A percentile compares a stretch with the other conserved stretches of the same genome.
Evolutionary conservation across 2,113 vertebrate species (phyloP).

Genomic region (Sinocyclocheilus anshuiensis): DNA sequence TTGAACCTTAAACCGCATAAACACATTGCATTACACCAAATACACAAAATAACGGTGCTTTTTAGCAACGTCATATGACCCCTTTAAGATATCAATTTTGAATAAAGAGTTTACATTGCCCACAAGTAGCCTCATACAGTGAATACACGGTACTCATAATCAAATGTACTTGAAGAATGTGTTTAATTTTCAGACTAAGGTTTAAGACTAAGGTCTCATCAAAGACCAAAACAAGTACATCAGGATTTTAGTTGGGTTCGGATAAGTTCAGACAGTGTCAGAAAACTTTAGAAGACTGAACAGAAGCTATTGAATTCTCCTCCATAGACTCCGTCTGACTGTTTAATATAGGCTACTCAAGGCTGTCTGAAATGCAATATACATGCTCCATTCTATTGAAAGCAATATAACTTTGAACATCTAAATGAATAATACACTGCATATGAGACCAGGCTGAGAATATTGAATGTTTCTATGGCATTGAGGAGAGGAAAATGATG

Average conservation of each 20-base stretch:
- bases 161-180: not conserved
- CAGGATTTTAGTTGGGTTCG: not conserved
- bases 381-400: slow-evolving; percentile 19
- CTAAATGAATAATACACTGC: slow-evolving; percentile 38
- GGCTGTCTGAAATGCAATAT: slow-evolving; percentile 35
- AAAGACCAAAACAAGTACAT: slow-evolving; percentile 10
- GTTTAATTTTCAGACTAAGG: slow-evolving; percentile 4
- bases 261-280: slow-evolving; percentile 15
- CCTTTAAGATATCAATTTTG: not conserved
- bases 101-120: not conserved
- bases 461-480: slow-evolving; percentile 18
- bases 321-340: slow-evolving; percentile 1
- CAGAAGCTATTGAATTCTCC: slow-evolving; percentile 6
- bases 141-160: not conserved
- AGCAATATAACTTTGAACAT: slow-evolving; percentile 33
- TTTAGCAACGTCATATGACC: too few relatives aligned
- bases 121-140: not conserved
- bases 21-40: too few relatives aligned
- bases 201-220: not conserved
- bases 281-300: slow-evolving; percentile 24
- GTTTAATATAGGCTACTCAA: slow-evolving; percentile 17
- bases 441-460: slow-evolving; percentile 16
- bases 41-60: too few relatives aligned
- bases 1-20: too few relatives aligned
- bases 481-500: slow-evolving; percentile 24